These are phyloP conservation scores for Lucinisca nassula DNA, from an alignment of 2,888 invertebrate species.

Conservation along the genomic window DNA sequence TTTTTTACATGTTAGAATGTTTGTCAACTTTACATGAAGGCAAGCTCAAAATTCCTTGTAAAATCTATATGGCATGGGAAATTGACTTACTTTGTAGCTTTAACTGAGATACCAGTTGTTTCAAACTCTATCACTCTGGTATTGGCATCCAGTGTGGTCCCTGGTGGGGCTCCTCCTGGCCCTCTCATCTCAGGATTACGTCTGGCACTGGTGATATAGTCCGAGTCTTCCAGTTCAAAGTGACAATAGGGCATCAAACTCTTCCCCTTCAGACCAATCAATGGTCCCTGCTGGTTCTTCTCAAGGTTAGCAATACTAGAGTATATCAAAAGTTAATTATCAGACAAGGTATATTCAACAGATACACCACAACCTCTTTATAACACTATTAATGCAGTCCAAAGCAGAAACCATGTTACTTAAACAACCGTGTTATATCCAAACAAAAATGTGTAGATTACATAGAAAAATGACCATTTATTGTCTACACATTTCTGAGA, in stretches of 20 bases:
- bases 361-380: too few species aligned
- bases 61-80: too few species aligned
- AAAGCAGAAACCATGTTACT: too few species aligned
- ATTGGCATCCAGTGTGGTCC: slow-evolving; percentile 88
- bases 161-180: slow-evolving; percentile 85
- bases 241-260: slow-evolving; percentile 92
- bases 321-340: slow-evolving; percentile 17
- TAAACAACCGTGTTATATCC: too few species aligned
- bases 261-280: slow-evolving; percentile 89
- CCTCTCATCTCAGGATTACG: slow-evolving; percentile 87
- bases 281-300: slow-evolving; percentile 83
- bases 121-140: slow-evolving; percentile 91
- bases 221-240: slow-evolving; percentile 91
- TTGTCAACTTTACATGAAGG: too few species aligned
- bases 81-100: slow-evolving; percentile 77
- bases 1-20: too few species aligned
- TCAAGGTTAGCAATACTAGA: slow-evolving; percentile 86
- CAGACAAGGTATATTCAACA: too few species aligned
- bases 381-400: too few species aligned
- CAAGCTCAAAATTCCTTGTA: too few species aligned
- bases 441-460: too few species aligned
- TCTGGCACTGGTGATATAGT: slow-evolving; percentile 89
- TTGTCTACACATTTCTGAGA: too few species aligned
- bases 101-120: slow-evolving; percentile 90
- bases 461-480: too few species aligned